Conservation (phyloP, 2,888 invertebrate species). For the Calephelis perditalis region DNA sequence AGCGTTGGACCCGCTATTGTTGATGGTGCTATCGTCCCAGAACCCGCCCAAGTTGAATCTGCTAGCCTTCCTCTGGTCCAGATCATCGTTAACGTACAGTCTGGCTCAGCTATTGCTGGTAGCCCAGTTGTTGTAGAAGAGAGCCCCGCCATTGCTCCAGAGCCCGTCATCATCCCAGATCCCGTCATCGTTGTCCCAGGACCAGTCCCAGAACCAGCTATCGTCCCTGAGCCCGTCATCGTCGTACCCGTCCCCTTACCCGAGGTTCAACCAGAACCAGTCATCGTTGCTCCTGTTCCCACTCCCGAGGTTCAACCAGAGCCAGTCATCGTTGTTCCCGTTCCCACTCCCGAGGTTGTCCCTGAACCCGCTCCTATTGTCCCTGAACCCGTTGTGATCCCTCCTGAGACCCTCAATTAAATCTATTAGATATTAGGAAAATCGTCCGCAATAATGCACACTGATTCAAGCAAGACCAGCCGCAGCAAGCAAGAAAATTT, state of each 20-base stretch:
- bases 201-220: background rate
- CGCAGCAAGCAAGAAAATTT: no score
- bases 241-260: slow-evolving; percentile 24
- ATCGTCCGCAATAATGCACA: no score
- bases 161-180: slow-evolving; percentile 29
- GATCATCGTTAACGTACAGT: no score
- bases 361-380: slow-evolving; percentile 14
- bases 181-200: slow-evolving; percentile 27
- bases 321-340: slow-evolving; percentile 15
- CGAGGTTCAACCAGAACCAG: slow-evolving; percentile 18
- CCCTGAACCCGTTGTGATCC: no score
- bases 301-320: slow-evolving; percentile 12
- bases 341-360: slow-evolving; percentile 6
- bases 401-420: no score
- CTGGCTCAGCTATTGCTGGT: background rate
- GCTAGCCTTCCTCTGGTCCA: no score
- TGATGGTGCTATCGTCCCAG: no score
- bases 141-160: slow-evolving; percentile 16
- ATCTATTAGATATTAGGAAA: no score
- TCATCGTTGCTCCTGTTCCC: slow-evolving; percentile 11
- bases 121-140: slow-evolving; percentile 25
- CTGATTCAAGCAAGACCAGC: no score
- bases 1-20: background rate
- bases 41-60: slow-evolving; percentile 13
- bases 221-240: slow-evolving; percentile 22